Evolutionary conservation across 2,888 invertebrate genomes (phyloP), one percentile per base, ranked within the genome.

Genomic region (Plagodis pulveraria): DNA sequence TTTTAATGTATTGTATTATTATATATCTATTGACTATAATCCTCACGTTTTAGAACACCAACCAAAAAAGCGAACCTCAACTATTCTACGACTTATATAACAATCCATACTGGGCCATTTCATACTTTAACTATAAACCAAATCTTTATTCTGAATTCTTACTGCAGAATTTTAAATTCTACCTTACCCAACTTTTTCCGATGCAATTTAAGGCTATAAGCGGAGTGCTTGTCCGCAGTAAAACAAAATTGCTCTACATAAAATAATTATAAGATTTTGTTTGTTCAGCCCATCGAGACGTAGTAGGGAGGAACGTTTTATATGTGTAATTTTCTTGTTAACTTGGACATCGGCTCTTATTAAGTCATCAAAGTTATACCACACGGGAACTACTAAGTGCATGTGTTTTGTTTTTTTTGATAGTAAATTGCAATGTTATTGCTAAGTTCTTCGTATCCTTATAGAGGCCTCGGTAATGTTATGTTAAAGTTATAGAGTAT

Each of bases 361-460:
- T 86, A 87, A 86, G 83, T 76, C 80, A 86, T 86, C 85, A 86
- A 78, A 81, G 79, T 75, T 76, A 75, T 81, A 78, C 79, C 77
- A 70, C 76, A 72, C 74, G 65, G 66, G 66, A 66, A 65, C 67
- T 22, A 22, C 57, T 50, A 55, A 68, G 43, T 46, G 35, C 47
- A 43, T 49, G 70, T 70, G 69, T 68, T 67, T 65, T 69, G 71
- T 72, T 49, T 65, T 69, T 72, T 72, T 49, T 41, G 22, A 40
- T 32, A 48, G 38, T 56, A 56, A 48, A 48, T 48, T 51, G 50
- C 42, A 33, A 36, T 41, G n/a, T 49, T 52, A 49, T 53, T 57
- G 52, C 96, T 96, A 95, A 96, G 96, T 42, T 12, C 36, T 6
- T 5, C 11, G 43, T 8, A 38, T 38, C 5, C 41, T 10, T 41